Evolutionary conservation across 2,888 invertebrate genomes (phyloP), one percentile per base, ranked within the genome.

Genomic region (Drosophila neonasuta): DNA sequence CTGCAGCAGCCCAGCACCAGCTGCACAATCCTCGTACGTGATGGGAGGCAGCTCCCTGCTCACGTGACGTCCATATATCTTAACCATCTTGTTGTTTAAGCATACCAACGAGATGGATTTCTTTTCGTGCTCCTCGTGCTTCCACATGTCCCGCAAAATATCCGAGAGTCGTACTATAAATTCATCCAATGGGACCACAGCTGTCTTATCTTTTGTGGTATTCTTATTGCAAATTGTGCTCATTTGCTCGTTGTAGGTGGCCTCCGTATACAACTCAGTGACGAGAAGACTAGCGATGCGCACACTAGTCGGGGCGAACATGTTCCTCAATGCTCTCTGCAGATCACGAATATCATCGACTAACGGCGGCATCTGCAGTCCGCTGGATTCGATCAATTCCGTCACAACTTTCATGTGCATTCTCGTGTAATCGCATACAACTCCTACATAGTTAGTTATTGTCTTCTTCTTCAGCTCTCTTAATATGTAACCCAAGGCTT

Each of bases 1-100:
- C 41, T 74, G 77, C 44, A 74, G 6, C 0, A 74, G 68, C 6
- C 74, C 74, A 0, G 77, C 50, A 3, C 74, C 77, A 1, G 73
- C 68, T 1, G 62, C 59, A 41, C 74, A 74, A n/a, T 74, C 68
- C 8, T 77, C 77, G 11, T 50, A 77, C 0, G 74, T 68, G 0
- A 74, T 77, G 1, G 74, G 77, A 0, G 74, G 74, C 3, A 74
- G 15, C 11, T 77, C 68, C 2, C 63, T 13, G n/a, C 44, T 49
- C 3, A 68, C 11, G 8, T 74, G 74, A 0, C 39, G 4, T 0
- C 56, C 73, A 29, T 72, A 74, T 0, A 72, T 56, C 20, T 57
- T 63, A 0, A 72, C 7, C 17, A 41, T 3, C 44, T 60, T 36
- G 2, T 74, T 77, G 24, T 64, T 68, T 1, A 74, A 17, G 0